phyloP scores from a whole-genome alignment of 1,140 invertebrate genomes.

The Lordiphosa mommai region DNA sequence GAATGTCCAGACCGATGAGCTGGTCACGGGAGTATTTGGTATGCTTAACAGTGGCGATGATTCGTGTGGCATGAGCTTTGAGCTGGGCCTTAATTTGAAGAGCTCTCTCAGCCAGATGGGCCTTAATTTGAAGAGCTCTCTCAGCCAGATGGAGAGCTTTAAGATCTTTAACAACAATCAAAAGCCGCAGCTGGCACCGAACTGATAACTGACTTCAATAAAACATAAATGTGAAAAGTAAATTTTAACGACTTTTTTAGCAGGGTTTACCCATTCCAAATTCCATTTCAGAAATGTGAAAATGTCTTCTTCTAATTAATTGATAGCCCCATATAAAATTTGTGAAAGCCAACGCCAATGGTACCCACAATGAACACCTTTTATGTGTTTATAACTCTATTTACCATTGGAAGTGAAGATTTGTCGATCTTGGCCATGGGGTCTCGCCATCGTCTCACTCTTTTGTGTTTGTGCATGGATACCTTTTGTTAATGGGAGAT shows the following conservation, averaged over 20 bases:
- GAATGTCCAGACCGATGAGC: slow-evolving; percentile 86
- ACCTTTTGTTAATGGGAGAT: slow-evolving; percentile 68
- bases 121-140: slow-evolving; percentile 93
- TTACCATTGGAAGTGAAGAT: slow-evolving; percentile 53
- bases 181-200: slow-evolving; percentile 12
- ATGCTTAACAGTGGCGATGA: slow-evolving; percentile 97
- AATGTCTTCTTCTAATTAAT: slow-evolving; percentile 63
- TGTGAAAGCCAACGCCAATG: slow-evolving; percentile 68
- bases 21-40: slow-evolving; percentile 92
- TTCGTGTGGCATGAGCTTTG: slow-evolving; percentile 97
- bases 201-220: slow-evolving; percentile 47
- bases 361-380: slow-evolving; percentile 56
- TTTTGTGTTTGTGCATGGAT: slow-evolving; percentile 67
- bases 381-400: slow-evolving; percentile 73
- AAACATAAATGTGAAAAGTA: slow-evolving; percentile 63
- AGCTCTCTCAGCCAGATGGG: slow-evolving; percentile 80
- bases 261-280: slow-evolving; percentile 62
- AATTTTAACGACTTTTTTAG: slow-evolving; percentile 67
- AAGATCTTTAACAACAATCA: slow-evolving; percentile 16
- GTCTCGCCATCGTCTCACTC: background rate
- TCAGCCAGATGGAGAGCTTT: slow-evolving; percentile 20
- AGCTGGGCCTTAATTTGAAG: slow-evolving; percentile 94
- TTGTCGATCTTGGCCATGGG: slow-evolving; percentile 26
- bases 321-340: slow-evolving; percentile 64
- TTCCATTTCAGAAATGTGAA: slow-evolving; percentile 40